Evolutionary conservation across 2,113 vertebrate species (phyloP), one percentile per base, ranked within the genome.

Genomic region (Regulus satrapa): DNA sequence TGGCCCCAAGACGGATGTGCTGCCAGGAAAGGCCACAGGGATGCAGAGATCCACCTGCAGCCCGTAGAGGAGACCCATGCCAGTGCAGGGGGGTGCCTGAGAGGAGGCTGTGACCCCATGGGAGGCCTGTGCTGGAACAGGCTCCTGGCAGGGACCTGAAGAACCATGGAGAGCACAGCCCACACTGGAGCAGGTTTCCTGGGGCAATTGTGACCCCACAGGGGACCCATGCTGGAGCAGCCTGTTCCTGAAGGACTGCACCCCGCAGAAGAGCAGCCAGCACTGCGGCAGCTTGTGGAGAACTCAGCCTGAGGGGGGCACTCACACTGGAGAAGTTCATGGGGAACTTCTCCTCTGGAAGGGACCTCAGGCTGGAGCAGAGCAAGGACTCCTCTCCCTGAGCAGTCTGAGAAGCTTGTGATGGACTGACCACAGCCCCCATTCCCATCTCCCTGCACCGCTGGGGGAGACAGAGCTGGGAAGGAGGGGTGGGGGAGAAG

Each of bases 391-490:
- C 45, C 52, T 43, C 36, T 76, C 21, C 52, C 45, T 10, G 21
- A 67, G 21, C 52, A 86, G 7, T 24, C 29, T n/a, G 41, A 48
- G 41, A 41, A 85, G 56, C 0, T 0, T 5, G 41, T 32, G 45
- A 59, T 43, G 36, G 6, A 18, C 26, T 5, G 21, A 59, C 26
- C 52, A 28, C 0, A 51, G 31, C 9, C 8, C 31, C 72, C 26
- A 36, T 10, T 68, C 12, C 36, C 52, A 36, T 8, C 36, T 59
- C 26, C 31, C 62, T 51, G 31, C 0, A 0, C 40, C 1, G 1
- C 31, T 25, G 32, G 26, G 8, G 6, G 28, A 61, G 32, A 49
- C 17, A 32, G 32, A 77, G 45, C 38, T 16, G 46, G 63, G 63
- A 45, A 68, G 18, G 9, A 59, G 14, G 40, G 26, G 52, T 4